These are phyloP conservation scores for Calyptomena viridis DNA, from an alignment of 2,113 vertebrate species.

Conservation along the genomic window DNA sequence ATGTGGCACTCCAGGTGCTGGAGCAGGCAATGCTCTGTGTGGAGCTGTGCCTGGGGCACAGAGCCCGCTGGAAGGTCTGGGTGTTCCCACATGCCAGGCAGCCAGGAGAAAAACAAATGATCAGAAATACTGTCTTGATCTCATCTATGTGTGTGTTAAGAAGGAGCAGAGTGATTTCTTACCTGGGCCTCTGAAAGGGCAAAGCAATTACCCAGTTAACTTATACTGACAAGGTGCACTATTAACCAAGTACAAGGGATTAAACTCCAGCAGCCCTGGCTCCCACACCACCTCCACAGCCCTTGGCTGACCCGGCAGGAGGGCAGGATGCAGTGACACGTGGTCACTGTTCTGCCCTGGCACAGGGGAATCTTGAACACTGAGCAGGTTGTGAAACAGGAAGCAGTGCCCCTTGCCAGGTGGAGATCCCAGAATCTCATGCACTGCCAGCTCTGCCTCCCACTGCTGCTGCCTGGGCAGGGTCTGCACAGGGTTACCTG, in stretches of 20 bases:
- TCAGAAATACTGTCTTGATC: background rate
- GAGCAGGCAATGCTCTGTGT: background rate
- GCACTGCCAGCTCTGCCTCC: background rate
- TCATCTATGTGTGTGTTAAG: background rate
- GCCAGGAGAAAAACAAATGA: background rate
- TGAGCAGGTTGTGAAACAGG: background rate
- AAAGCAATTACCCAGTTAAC: background rate
- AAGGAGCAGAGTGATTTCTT: slow-evolving; percentile 31
- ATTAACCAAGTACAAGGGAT: slow-evolving; percentile 29
- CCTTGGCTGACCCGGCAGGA: background rate
- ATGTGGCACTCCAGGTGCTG: background rate
- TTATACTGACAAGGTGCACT: background rate
- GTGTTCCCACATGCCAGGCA: background rate
- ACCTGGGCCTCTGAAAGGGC: slow-evolving; percentile 12
- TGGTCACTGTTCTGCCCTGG: background rate
- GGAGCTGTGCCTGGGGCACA: background rate
- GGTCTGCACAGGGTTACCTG: background rate
- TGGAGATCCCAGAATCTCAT: background rate
- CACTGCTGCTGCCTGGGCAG: background rate
- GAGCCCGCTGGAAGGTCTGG: background rate
- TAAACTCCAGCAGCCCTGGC: background rate
- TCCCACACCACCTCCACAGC: background rate
- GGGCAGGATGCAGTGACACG: background rate
- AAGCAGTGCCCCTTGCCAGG: background rate
- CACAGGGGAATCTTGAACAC: background rate